Conservation (phyloP, 2,797 vertebrate genomes). For the Alcedo quadribrachys region DNA sequence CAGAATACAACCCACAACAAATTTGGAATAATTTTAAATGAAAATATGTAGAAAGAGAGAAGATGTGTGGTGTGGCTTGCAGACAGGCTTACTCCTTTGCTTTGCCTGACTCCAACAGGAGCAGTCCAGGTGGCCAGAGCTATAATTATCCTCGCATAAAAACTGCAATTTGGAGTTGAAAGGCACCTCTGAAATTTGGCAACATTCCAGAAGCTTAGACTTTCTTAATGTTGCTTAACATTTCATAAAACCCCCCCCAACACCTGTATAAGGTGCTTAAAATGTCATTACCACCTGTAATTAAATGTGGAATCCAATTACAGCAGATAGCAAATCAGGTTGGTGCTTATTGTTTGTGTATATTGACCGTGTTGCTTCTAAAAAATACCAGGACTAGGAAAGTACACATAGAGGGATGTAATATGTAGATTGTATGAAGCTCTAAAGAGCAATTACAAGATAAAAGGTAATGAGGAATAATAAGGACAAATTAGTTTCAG, state of each 20-base stretch:
- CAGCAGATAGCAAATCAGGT: conserved; percentile 63
- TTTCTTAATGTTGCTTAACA: conserved; percentile 72
- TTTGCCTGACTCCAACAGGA: conserved; percentile 17
- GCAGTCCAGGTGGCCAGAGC: conserved; percentile 58
- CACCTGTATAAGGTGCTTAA: conserved; percentile 78
- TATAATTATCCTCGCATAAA: conserved; percentile 71
- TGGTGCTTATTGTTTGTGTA: conserved; percentile 53
- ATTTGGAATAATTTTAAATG: not conserved
- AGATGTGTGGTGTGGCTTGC: not conserved
- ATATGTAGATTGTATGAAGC: conserved; percentile 58
- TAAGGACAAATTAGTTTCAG: conserved; percentile 69
- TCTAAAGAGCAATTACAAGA: conserved; percentile 67
- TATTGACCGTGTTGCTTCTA: conserved; percentile 53
- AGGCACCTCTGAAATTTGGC: conserved; percentile 74
- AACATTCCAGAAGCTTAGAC: conserved; percentile 53
- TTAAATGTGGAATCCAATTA: conserved; percentile 78
- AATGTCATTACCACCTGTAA: conserved; percentile 79
- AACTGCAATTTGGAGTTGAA: conserved; percentile 72
- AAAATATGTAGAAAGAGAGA: conserved; percentile 9
- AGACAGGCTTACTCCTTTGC: not conserved
- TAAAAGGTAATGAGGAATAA: conserved; percentile 73
- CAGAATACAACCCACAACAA: not conserved
- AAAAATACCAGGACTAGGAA: conserved; percentile 36
- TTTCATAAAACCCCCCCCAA: conserved; percentile 51
- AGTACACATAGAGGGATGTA: conserved; percentile 43